Conservation (phyloP, 2,113 vertebrate species). For the Microcebus lehilahytsara region DNA sequence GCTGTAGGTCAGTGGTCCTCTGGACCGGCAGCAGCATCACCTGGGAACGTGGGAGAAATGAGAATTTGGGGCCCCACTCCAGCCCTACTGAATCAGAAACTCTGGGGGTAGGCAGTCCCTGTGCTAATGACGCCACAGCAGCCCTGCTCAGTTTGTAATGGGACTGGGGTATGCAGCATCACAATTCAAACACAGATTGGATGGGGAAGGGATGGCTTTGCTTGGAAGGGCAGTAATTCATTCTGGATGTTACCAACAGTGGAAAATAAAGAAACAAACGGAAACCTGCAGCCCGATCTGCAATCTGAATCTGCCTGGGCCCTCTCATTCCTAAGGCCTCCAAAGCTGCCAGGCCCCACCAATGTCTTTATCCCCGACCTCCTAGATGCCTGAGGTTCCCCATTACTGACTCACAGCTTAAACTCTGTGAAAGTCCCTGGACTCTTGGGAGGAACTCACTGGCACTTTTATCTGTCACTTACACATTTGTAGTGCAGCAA, state of each 20-base stretch:
- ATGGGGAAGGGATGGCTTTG: constrained; percentile 8
- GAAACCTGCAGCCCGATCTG: background rate
- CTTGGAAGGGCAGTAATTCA: constrained; percentile 13
- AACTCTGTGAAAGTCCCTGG: background rate
- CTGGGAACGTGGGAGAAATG: background rate
- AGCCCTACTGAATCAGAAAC: background rate
- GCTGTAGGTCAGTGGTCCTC: too few species aligned
- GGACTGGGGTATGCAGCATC: fast-evolving
- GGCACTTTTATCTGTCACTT: background rate
- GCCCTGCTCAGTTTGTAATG: background rate
- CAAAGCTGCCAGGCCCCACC: background rate
- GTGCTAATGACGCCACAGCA: background rate
- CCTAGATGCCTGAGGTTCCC: background rate
- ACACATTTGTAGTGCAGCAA: background rate
- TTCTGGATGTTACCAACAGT: constrained; percentile 7
- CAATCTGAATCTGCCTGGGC: background rate
- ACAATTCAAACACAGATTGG: background rate
- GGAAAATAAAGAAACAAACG: background rate
- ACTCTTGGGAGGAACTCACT: background rate
- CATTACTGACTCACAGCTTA: background rate
- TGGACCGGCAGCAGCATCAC: background rate
- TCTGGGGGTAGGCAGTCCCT: background rate
- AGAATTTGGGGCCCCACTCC: background rate
- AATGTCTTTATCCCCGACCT: background rate
- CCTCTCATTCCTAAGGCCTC: background rate